Evolutionary conservation across 1,140 invertebrate species (phyloP), one percentile per base, ranked within the genome.

Genomic region (Copidosoma floridanum): DNA sequence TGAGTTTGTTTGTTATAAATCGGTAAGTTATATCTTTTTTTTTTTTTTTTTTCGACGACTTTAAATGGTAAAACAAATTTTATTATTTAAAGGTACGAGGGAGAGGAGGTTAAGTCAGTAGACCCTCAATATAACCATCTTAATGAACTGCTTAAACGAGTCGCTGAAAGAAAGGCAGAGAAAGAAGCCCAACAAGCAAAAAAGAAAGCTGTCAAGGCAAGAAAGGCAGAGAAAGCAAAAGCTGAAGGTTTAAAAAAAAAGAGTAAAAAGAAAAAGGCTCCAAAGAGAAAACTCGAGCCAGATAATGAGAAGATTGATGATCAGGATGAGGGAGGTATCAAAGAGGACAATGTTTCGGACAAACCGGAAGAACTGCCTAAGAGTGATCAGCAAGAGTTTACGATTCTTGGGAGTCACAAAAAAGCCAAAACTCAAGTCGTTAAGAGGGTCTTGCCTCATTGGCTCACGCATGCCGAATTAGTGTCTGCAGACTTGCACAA

Each of bases 401-500:
- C 68, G 14, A 61, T 81, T 43, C 41, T 81, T 8, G 77, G 76
- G 5, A 51, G 44, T 26, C 68, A 68, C 50, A 60, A 66, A 58
- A 63, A 68, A n/a, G 72, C 65, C 21, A 79, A 74, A 56, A 52
- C 18, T 11, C 54, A 56, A 44, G 26, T 81, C 79, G 86, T 90
- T 8, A 84, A 86, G 70, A 83, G 91, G 74, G 84, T 91, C 18
- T 76, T 97, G 43, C 94, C 94, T 20, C 80, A 89, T 63, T 98
- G 95, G 95, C 74, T 97, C 27, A 85, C 88, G 1, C 83, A 92
- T 75, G 93, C 95, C 8, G 85, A 84, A 60, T 77, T 91, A 21
- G 85, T 97, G 46, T 85, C 88, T 14, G 81, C 84, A 32, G 85
- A 92, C 77, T 78, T 95, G 46, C 83, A 84, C 65, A 84, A 83